Evolutionary conservation across 1,140 invertebrate genomes (phyloP).

Genomic region (Bombus difficillimus): DNA sequence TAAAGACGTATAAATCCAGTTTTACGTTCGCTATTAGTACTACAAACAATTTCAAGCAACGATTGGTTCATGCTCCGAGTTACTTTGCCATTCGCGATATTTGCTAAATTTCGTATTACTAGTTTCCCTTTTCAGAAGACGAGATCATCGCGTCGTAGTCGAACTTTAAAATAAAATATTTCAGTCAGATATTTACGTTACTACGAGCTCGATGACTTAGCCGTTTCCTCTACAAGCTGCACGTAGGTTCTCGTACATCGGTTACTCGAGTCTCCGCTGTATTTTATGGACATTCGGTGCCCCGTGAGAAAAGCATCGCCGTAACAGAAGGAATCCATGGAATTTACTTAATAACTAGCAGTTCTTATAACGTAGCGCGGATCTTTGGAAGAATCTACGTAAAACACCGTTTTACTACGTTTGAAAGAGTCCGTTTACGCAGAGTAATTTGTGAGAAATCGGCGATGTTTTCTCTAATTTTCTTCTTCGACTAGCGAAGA

Average conservation of each 20-base stretch:
- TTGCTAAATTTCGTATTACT: neutral
- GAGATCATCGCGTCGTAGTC: neutral
- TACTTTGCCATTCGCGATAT: neutral
- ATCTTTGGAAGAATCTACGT: neutral
- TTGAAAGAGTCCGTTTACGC: neutral
- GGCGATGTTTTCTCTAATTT: no score
- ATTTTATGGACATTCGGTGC: constrained; percentile 57
- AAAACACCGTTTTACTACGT: neutral
- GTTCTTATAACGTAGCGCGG: neutral
- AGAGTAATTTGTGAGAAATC: neutral
- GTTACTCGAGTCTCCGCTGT: constrained; percentile 26
- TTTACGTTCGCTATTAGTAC: neutral
- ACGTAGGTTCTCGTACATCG: neutral
- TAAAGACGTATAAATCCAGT: no score
- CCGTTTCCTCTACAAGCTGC: neutral
- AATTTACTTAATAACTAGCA: constrained; percentile 61
- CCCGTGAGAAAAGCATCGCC: constrained; percentile 60
- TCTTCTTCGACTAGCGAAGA: neutral
- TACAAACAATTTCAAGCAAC: neutral
- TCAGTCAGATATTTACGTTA: neutral
- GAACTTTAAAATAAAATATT: neutral
- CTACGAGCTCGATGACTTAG: neutral
- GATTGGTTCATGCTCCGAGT: neutral
- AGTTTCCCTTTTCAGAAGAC: neutral
- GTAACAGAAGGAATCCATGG: constrained; percentile 50